phyloP scores from a whole-genome alignment of 2,113 vertebrate species.

The Gorsachius goisagi region DNA sequence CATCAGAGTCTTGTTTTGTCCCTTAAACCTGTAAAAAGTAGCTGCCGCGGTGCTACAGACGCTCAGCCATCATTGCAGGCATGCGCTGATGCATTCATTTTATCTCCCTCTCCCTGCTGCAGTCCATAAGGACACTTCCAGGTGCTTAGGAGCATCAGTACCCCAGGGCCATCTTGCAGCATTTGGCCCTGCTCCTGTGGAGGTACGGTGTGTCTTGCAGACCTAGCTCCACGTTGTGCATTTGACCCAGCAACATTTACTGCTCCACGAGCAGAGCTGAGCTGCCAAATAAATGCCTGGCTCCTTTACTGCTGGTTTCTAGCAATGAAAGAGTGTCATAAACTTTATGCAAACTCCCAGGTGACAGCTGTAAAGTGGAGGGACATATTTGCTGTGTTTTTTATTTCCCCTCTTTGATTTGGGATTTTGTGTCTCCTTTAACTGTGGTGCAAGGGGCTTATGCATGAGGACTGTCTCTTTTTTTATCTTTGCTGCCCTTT shows the following conservation, averaged over 20 bases:
- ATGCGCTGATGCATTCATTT: not conserved
- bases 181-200: not conserved
- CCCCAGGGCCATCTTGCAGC: not conserved
- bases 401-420: not conserved
- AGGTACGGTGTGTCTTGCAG: not conserved
- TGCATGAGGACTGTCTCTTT: not conserved
- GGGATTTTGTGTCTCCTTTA: not conserved
- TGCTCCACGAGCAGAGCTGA: not conserved
- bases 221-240: accelerated
- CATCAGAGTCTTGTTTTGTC: not conserved
- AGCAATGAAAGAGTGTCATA: not conserved
- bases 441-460: not conserved
- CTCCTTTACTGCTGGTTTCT: not conserved
- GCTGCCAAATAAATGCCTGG: not conserved
- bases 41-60: accelerated
- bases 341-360: not conserved
- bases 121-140: not conserved
- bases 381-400: not conserved
- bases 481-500: not conserved
- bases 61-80: not conserved
- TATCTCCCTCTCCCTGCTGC: not conserved
- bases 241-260: not conserved
- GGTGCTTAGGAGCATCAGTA: not conserved
- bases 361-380: not conserved
- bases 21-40: not conserved